Conservation (phyloP, 2,113 vertebrate species). For the Orientallactaga bullata region DNA sequence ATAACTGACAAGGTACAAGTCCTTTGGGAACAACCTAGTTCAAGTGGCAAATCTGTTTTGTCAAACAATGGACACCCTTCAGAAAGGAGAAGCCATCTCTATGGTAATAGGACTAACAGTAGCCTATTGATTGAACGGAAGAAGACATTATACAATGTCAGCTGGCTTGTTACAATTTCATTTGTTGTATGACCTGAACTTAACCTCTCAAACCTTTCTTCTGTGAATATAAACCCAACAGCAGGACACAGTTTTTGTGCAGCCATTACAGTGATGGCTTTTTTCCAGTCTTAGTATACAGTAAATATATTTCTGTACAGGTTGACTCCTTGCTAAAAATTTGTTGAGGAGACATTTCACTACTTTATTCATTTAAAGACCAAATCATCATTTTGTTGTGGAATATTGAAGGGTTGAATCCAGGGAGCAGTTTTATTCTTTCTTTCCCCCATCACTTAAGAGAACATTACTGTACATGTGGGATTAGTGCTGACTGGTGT, state of each 20-base stretch:
- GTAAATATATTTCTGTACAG: slow-evolving; percentile 70
- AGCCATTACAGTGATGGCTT: slow-evolving; percentile 71
- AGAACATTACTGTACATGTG: slow-evolving; percentile 75
- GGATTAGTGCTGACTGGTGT: slow-evolving; percentile 83
- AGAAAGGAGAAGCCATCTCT: slow-evolving; percentile 90
- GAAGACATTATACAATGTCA: slow-evolving; percentile 93
- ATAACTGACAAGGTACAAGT: slow-evolving; percentile 91
- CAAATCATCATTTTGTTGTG: slow-evolving; percentile 66
- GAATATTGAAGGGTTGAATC: slow-evolving; percentile 47
- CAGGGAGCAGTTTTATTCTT: slow-evolving; percentile 74
- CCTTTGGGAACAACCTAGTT: slow-evolving; percentile 89
- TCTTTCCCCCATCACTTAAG: slow-evolving; percentile 71
- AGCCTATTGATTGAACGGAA: slow-evolving; percentile 91
- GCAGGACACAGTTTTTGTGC: slow-evolving; percentile 78
- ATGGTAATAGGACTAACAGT: slow-evolving; percentile 91
- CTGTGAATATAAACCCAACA: slow-evolving; percentile 82
- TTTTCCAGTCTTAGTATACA: slow-evolving; percentile 34
- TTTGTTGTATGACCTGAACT: slow-evolving; percentile 91
- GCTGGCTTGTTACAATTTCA: slow-evolving; percentile 92
- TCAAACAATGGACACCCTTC: slow-evolving; percentile 90
- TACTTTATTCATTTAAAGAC: slow-evolving; percentile 77
- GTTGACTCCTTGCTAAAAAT: slow-evolving; percentile 60
- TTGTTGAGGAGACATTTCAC: slow-evolving; percentile 74
- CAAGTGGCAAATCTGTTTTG: slow-evolving; percentile 90
- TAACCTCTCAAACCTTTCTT: slow-evolving; percentile 91